Base-by-base conservation (phyloP, 1,140 invertebrate species). In the Dendrolimus kikuchii region DNA sequence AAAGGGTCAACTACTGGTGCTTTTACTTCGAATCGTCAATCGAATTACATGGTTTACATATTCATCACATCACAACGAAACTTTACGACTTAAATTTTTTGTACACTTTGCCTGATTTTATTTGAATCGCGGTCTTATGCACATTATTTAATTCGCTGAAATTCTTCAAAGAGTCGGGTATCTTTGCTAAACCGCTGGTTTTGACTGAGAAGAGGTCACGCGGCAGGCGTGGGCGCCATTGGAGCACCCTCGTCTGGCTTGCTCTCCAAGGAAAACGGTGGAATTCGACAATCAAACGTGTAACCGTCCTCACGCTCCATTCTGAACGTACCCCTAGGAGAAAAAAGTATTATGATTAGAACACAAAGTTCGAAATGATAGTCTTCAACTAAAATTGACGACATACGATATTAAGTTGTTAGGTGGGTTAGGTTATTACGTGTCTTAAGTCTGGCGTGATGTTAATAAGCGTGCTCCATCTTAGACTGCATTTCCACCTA, bases 261-360 rank as follows among this genome's bases (percentile, higher is more conserved):
- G 66, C 96, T 98, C 85, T 98, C 97, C 46, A 99, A 86, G 5
- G 96, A 97, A 84, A 99, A 99, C 5, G 97, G 96, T 40, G 98
- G 98, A 63, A 99, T 99, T 77, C 96, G 91, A 76, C 97, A 98
- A 79, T 99, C 96, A 87, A 99, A 99, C 0, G 94, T 94, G 70
- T 96, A 95, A 0, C 97, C 97, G 89, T 99, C 97, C 88, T 98
- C 95, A 58, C 96, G 90, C 88, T 99, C 97, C 94, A 99, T 96
- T 72, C 96, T 91, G 77, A 98, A 99, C 7, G 96, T 98, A 44
- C 97, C 97, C 96, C 96, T 96, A 81, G 6, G 49, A 57, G 42
- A 46, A n/a, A 40, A 41, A 50, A 50, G 5, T 40, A 23, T 23
- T 23, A 23, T 23, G 23, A 3, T 23, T 23, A 23, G n/a, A n/a